Conservation (phyloP, 2,888 invertebrate species). For the Apodemia mormo region DNA sequence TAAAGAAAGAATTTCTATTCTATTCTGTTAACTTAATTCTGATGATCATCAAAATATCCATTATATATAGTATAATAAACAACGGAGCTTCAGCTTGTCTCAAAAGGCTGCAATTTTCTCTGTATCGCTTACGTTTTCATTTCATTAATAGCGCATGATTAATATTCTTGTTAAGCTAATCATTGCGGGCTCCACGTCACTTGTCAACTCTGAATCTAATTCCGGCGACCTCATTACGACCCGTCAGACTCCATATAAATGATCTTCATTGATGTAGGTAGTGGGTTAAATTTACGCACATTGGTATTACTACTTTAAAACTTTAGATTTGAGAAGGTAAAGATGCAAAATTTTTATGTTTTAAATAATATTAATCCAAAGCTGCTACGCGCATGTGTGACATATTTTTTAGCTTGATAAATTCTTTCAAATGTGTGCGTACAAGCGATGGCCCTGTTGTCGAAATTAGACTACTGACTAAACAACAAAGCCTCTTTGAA, state of each 20-base stretch:
- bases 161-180: slow-evolving; percentile 41
- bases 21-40: no score
- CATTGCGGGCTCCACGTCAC: slow-evolving; percentile 39
- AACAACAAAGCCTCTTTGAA: no score
- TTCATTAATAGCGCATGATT: slow-evolving; percentile 24
- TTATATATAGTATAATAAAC: neutral
- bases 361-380: no score
- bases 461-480: no score
- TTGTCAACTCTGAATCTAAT: slow-evolving; percentile 46
- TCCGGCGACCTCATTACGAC: slow-evolving; percentile 41
- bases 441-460: no score
- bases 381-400: no score
- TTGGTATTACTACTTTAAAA: neutral
- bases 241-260: slow-evolving; percentile 33
- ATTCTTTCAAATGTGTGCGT: no score
- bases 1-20: no score
- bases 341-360: no score
- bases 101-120: slow-evolving; percentile 1
- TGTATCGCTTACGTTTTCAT: slow-evolving; percentile 19
- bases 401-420: no score
- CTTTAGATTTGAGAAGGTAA: neutral
- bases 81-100: neutral
- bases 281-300: neutral
- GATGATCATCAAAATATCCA: neutral
- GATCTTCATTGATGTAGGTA: slow-evolving; percentile 4